Evolutionary conservation across 1,140 invertebrate species (phyloP).

Genomic region (Onthophagus taurus): DNA sequence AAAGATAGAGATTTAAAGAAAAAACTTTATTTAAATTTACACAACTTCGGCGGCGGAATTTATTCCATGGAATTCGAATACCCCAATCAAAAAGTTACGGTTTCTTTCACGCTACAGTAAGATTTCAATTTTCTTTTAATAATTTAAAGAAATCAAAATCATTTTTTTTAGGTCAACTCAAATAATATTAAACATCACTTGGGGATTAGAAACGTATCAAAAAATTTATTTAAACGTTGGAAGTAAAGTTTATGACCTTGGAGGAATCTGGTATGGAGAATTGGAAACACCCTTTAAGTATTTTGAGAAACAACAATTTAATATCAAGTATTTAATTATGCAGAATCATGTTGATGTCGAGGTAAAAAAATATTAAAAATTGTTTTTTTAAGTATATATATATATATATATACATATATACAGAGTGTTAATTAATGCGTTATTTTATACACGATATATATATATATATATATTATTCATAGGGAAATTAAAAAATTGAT

Average conservation of each 20-base stretch:
- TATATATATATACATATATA: not conserved
- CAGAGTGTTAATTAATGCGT: not conserved
- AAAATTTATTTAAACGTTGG: slow-evolving; percentile 17
- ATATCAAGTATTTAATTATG: slow-evolving; percentile 14
- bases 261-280: slow-evolving; percentile 18
- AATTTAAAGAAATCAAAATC: not conserved
- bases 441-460: too few relatives aligned
- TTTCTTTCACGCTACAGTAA: slow-evolving; percentile 16
- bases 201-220: slow-evolving; percentile 17
- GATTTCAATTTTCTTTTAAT: slow-evolving; percentile 12
- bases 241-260: slow-evolving; percentile 18
- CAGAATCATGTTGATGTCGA: slow-evolving; percentile 16
- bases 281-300: slow-evolving; percentile 19
- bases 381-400: not conserved
- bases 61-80: slow-evolving; percentile 17
- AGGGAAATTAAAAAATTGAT: too few relatives aligned
- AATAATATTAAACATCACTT: slow-evolving; percentile 19
- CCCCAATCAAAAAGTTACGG: slow-evolving; percentile 16
- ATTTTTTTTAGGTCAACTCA: slow-evolving; percentile 14
- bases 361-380: slow-evolving; percentile 9
- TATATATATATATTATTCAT: too few relatives aligned
- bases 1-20: slow-evolving; percentile 16
- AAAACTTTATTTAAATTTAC: slow-evolving; percentile 9
- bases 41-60: slow-evolving; percentile 11
- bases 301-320: slow-evolving; percentile 19